Evolutionary conservation across 1,140 invertebrate species (phyloP), one percentile per base, ranked within the genome.

Genomic region (Leguminivora glycinivorella): DNA sequence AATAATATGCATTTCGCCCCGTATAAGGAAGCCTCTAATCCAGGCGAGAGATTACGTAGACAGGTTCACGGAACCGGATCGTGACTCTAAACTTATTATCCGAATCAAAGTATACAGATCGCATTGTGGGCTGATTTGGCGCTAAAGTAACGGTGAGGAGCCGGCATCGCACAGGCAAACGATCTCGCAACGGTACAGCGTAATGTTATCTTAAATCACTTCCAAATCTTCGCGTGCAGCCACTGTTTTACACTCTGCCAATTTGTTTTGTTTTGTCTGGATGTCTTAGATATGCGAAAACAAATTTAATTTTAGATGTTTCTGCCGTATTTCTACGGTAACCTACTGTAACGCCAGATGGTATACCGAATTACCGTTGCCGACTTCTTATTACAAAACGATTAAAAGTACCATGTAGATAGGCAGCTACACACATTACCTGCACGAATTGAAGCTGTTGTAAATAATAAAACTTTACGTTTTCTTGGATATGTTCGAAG

Each of bases 11-110:
- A 84, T 76, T 80, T 75, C 26, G 67, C 75, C 71, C 83, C 83
- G 72, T 85, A 88, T 75, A 86, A 87, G 86, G 83, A 76, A 82
- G 76, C 69, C 78, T 80, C 84, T 84, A 83, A 85, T 84, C 83
- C 81, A 80, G 75, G 71, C 72, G 69, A 72, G 80, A 87, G 83
- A 88, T 85, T 85, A 87, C 79, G 74, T 70, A 82, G 84, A 88
- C 83, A 82, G 83, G 82, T 80, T 82, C 77, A 77, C 80, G 75
- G 79, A 79, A 81, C 78, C 70, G 78, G 76, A 86, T 91, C 87
- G 87, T 91, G 89, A 91, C 87, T 89, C 81, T 80, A 83, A 83
- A 85, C 83, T 87, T 88, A 84, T 88, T 88, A 87, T 87, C 83
- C 84, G 81, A 84, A 86, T 88, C 81, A 87, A 83, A 83, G 75